A percentile compares a stretch with the other conserved stretches of the same genome.
Evolutionary conservation across 2,797 vertebrate genomes (phyloP).

Genomic region (Lepus townsendii): DNA sequence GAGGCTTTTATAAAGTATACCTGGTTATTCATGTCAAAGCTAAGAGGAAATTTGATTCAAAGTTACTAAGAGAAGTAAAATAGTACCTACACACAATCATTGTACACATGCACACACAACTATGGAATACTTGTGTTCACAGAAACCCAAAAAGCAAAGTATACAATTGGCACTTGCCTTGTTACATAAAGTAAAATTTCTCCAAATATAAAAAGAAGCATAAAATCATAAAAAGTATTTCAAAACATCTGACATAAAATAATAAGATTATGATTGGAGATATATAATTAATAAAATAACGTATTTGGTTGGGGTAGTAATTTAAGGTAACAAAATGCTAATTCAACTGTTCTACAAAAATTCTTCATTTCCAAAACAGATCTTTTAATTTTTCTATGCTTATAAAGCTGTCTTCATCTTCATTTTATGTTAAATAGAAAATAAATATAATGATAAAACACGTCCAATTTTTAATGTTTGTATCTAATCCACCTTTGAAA

Average conservation of each 20-base stretch:
- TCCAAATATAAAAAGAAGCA: background rate
- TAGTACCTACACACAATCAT: background rate
- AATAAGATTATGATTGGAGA: background rate
- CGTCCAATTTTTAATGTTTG: conserved; percentile 1
- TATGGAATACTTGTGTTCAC: background rate
- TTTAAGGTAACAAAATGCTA: background rate
- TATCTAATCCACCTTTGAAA: conserved; percentile 21
- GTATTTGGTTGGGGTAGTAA: background rate
- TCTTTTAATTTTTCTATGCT: background rate
- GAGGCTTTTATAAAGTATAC: background rate
- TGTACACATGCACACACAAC: background rate
- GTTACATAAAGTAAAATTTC: background rate
- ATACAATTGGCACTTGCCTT: background rate
- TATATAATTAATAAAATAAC: background rate
- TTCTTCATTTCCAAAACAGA: background rate
- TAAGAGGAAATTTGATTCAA: background rate
- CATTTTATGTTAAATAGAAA: background rate
- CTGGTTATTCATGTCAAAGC: background rate
- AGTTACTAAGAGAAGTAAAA: background rate
- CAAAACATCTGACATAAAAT: background rate
- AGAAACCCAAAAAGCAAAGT: background rate
- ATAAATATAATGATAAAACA: background rate
- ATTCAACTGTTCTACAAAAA: background rate
- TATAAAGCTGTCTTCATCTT: background rate
- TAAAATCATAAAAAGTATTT: background rate